Percentiles rank a stretch among this genome's conserved stretches.
These are phyloP conservation scores for Harpalus rufipes DNA, from an alignment of 2,888 invertebrate species.

Conservation along the genomic window DNA sequence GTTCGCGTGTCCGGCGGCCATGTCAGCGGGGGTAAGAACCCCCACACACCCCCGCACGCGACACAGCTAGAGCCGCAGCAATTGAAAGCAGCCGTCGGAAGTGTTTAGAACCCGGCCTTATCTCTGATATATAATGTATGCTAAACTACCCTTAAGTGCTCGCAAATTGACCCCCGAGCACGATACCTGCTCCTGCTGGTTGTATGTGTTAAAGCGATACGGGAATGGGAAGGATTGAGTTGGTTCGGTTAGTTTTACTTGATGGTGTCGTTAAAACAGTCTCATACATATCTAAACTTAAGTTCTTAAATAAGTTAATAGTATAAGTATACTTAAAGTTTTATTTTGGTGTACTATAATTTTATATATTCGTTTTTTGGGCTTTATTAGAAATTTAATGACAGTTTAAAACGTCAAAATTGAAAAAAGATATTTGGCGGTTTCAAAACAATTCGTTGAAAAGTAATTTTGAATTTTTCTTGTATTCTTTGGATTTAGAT, in stretches of 20 bases:
- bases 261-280: too few species aligned
- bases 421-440: too few species aligned
- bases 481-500: too few species aligned
- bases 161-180: conserved; percentile 74
- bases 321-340: too few species aligned
- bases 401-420: too few species aligned
- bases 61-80: conserved; percentile 71
- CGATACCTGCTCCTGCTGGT: conserved; percentile 1
- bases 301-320: too few species aligned
- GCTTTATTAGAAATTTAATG: too few species aligned
- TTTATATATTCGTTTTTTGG: too few species aligned
- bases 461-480: too few species aligned
- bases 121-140: conserved; percentile 77
- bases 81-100: conserved; percentile 77
- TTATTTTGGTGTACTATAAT: too few species aligned
- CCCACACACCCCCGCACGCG: background rate
- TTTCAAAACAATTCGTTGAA: too few species aligned
- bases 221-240: background rate
- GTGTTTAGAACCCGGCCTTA: conserved; percentile 76
- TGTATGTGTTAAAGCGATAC: conserved; percentile 44
- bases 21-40: conserved; percentile 55
- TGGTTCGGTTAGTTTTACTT: background rate
- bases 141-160: conserved; percentile 78
- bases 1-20: conserved; percentile 69
- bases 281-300: too few species aligned